Evolutionary conservation across 2,113 vertebrate genomes (phyloP), one percentile per base, ranked within the genome.

Genomic region (Pomatorhinus ruficollis): DNA sequence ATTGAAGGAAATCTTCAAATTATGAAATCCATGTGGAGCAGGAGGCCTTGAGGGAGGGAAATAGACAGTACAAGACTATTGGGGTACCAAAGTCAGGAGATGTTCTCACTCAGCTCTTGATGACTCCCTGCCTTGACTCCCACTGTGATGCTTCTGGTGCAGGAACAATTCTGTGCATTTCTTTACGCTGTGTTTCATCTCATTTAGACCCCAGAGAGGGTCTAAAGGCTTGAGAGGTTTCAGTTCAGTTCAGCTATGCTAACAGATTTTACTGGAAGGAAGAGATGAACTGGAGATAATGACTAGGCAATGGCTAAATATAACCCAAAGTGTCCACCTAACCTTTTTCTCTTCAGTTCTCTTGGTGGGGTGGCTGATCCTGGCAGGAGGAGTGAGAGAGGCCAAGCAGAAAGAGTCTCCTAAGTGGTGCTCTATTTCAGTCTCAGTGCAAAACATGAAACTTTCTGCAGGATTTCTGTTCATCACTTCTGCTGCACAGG

Each of bases 151-250:
- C 6, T 50, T 74, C 35, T 74, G 61, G 3, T 65, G 24, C 56
- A 60, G 33, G 37, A 79, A 18, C 8, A 28, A 3, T 6, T 28
- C 42, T 25, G 27, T 63, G 22, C 4, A 3, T 13, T 44, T 83
- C 44, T 49, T 59, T 22, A 5, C 20, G 8, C 8, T 24, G n/a
- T 25, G 10, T 49, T 92, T 72, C 9, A 17, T 52, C 30, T 52
- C 0, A 0, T 57, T 79, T n/a, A 47, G 37, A 66, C 22, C 6
- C 37, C 1, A 1, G 28, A 39, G 19, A 28, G 33, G 23, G 6
- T 11, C 30, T 56, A 24, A 76, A 80, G 47, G 4, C 10, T 31
- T 25, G 45, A 60, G 18, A 53, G 13, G 15, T 21, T 37, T 25
- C 12, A 28, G 31, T 47, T 63, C n/a, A n/a, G 31, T 8, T 50